These are phyloP conservation scores for Laspeyria flexula DNA, from an alignment of 2,888 invertebrate species.

Conservation along the genomic window DNA sequence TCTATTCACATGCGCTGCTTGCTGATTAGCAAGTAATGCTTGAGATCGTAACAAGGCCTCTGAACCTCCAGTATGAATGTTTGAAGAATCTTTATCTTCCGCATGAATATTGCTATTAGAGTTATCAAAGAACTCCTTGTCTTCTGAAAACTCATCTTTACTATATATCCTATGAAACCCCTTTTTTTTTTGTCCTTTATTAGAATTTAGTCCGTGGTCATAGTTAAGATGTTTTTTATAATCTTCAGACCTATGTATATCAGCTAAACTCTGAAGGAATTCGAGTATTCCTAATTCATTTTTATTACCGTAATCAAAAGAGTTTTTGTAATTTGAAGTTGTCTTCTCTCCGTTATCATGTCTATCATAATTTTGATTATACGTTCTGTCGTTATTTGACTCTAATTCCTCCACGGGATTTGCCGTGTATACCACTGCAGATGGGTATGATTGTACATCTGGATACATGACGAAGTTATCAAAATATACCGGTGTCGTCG, in stretches of 20 bases:
- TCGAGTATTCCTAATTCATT: conserved; percentile 63
- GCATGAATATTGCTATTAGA: conserved; percentile 57
- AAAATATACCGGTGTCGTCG: neutral
- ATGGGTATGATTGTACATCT: too few species aligned
- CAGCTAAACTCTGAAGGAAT: conserved; percentile 67
- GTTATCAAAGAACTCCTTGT: conserved; percentile 75
- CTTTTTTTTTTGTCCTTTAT: conserved; percentile 70
- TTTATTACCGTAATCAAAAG: conserved; percentile 46
- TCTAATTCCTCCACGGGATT: conserved; percentile 30
- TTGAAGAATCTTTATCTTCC: conserved; percentile 59
- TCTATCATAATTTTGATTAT: conserved; percentile 49
- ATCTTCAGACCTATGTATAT: conserved; percentile 69
- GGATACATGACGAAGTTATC: too few species aligned
- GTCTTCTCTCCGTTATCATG: conserved; percentile 48
- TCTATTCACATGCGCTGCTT: conserved; percentile 46
- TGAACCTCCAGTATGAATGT: conserved; percentile 58
- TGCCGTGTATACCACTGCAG: too few species aligned
- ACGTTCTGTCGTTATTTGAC: conserved; percentile 44
- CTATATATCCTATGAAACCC: conserved; percentile 75
- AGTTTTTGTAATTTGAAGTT: conserved; percentile 46
- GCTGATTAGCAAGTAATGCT: conserved; percentile 52
- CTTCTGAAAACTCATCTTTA: conserved; percentile 77
- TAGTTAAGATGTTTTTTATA: conserved; percentile 59
- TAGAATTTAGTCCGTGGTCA: conserved; percentile 54
- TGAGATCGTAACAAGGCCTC: conserved; percentile 59